These are phyloP conservation scores for Manis pentadactyla DNA, from an alignment of 2,797 vertebrate species.

Conservation along the genomic window DNA sequence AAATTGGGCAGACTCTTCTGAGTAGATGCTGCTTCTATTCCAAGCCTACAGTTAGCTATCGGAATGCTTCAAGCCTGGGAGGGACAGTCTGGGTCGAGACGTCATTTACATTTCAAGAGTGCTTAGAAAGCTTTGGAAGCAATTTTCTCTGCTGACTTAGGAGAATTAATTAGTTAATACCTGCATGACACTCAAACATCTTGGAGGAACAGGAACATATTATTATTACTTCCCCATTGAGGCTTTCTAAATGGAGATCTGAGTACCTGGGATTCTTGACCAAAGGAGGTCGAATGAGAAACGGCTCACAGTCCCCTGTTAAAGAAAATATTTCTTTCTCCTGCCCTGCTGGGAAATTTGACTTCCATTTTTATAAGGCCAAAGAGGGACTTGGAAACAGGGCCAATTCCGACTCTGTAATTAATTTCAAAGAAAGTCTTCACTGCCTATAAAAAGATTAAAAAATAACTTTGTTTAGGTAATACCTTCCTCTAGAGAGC, in stretches of 20 bases:
- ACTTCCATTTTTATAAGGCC: constrained; percentile 69
- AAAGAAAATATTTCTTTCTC: constrained; percentile 63
- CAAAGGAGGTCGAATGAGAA: constrained; percentile 60
- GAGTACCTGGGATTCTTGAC: constrained; percentile 38
- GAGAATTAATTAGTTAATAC: constrained; percentile 79
- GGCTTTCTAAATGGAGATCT: constrained; percentile 64
- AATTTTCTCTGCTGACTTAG: constrained; percentile 67
- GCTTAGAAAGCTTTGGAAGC: constrained; percentile 62
- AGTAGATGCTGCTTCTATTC: background rate
- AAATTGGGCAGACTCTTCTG: background rate
- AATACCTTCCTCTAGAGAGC: constrained; percentile 45
- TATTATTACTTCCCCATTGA: constrained; percentile 66
- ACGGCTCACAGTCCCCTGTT: background rate
- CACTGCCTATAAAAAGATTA: constrained; percentile 60
- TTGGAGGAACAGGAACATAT: constrained; percentile 54
- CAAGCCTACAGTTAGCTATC: no score
- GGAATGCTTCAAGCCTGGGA: background rate
- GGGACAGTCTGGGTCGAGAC: background rate
- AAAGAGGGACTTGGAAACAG: constrained; percentile 66
- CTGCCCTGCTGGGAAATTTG: constrained; percentile 70
- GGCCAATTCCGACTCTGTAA: constrained; percentile 71
- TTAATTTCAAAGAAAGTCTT: constrained; percentile 74
- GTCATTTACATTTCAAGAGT: constrained; percentile 72
- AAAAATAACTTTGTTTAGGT: constrained; percentile 73
- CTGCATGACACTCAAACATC: constrained; percentile 52